Evolutionary conservation across 2,888 invertebrate species (phyloP).

Genomic region (Parthenolecanium corni): DNA sequence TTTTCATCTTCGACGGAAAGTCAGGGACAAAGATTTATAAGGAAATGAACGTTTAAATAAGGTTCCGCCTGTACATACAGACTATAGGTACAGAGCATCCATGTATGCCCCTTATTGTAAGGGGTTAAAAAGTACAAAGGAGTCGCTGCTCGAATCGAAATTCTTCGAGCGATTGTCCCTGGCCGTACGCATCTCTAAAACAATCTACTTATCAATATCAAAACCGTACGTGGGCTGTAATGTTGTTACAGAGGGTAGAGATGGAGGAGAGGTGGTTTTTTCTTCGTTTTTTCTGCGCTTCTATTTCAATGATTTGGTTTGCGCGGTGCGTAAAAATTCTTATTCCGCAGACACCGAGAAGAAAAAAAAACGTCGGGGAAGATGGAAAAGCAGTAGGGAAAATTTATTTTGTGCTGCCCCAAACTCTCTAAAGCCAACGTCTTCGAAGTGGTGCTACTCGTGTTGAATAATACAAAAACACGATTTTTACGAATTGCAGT

Average conservation of each 20-base stretch:
- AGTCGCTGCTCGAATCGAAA: constrained; percentile 4
- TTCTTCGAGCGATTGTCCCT: constrained; percentile 17
- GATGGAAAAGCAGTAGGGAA: neutral
- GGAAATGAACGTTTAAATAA: constrained; percentile 9
- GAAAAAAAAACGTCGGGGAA: too few relatives aligned
- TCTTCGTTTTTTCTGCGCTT: neutral
- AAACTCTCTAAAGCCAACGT: too few relatives aligned
- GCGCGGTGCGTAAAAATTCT: neutral
- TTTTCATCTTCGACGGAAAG: constrained; percentile 4
- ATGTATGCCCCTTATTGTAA: neutral
- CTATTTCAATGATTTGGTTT: constrained; percentile 14
- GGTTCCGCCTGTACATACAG: neutral
- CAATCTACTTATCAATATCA: constrained; percentile 23
- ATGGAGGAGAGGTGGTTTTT: neutral
- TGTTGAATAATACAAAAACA: constrained; percentile 29
- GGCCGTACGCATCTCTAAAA: constrained; percentile 23
- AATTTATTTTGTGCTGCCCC: constrained; percentile 18
- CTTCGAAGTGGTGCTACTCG: constrained; percentile 3
- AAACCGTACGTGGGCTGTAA: too few relatives aligned
- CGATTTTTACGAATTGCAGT: constrained; percentile 27
- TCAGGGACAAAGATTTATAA: constrained; percentile 20
- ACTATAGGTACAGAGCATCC: too few relatives aligned
- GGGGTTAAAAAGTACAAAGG: constrained; percentile 12
- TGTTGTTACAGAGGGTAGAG: too few relatives aligned
- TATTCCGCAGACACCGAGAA: too few relatives aligned